Percentiles rank a stretch among this genome's conserved stretches.
Evolutionary conservation across 2,888 invertebrate genomes (phyloP).

Genomic region (Dolichopus griseipennis): DNA sequence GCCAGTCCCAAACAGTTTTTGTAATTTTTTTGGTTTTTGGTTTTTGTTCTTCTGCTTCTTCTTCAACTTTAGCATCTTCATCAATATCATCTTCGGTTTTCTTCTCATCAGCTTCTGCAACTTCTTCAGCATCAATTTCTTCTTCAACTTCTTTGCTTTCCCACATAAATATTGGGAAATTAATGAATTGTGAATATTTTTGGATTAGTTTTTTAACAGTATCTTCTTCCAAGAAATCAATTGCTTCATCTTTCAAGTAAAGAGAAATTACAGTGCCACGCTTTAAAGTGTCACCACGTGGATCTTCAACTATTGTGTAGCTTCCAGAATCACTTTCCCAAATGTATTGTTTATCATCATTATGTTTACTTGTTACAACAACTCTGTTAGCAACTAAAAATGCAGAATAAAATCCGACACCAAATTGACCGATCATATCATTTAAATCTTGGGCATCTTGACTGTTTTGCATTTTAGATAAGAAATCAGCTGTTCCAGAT

Average conservation of each 20-base stretch:
- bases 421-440: slow-evolving; percentile 99
- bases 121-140: slow-evolving; percentile 57
- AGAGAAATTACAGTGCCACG: slow-evolving; percentile 82
- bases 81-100: slow-evolving; percentile 48
- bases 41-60: slow-evolving; percentile 57
- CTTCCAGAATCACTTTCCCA: slow-evolving; percentile 95
- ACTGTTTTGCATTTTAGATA: slow-evolving; percentile 62
- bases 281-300: slow-evolving; percentile 81
- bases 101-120: slow-evolving; percentile 47
- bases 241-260: slow-evolving; percentile 92
- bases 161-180: slow-evolving; percentile 97
- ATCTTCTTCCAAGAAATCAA: slow-evolving; percentile 88
- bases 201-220: slow-evolving; percentile 84
- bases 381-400: slow-evolving; percentile 96
- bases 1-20: slow-evolving; percentile 98
- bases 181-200: slow-evolving; percentile 99
- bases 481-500: slow-evolving; percentile 93
- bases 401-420: slow-evolving; percentile 98
- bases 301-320: slow-evolving; percentile 87
- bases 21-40: slow-evolving; percentile 81
- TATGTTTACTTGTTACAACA: slow-evolving; percentile 90
- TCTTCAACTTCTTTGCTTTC: slow-evolving; percentile 64
- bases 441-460: slow-evolving; percentile 65
- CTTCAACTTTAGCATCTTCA: slow-evolving; percentile 55
- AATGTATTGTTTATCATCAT: slow-evolving; percentile 87